Evolutionary conservation across 1,140 invertebrate genomes (phyloP).

Genomic region (Physella acuta): DNA sequence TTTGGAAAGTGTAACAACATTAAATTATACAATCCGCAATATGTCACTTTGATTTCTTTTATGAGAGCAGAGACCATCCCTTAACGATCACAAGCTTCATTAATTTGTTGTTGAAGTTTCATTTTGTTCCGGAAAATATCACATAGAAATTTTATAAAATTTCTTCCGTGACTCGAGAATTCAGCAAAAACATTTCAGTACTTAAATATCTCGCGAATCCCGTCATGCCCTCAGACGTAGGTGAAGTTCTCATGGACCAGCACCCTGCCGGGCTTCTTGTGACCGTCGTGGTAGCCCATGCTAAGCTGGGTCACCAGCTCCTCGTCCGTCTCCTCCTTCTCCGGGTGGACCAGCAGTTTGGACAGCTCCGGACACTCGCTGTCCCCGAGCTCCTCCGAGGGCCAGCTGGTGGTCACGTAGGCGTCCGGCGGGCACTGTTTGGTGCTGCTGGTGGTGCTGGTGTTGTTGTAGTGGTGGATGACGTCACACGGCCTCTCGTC

Average conservation of each 20-base stretch:
- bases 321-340: neutral
- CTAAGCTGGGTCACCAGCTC: neutral
- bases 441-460: neutral
- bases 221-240: constrained; percentile 12
- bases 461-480: neutral
- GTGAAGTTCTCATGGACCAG: constrained; percentile 21
- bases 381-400: neutral
- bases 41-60: no score
- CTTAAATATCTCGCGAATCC: no score
- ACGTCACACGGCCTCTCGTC: neutral
- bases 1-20: no score
- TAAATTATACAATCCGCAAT: no score
- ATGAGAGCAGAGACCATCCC: no score
- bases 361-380: constrained; percentile 6
- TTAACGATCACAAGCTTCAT: no score
- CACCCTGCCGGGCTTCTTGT: neutral
- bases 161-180: no score
- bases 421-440: constrained; percentile 12
- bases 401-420: neutral
- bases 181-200: no score
- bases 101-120: no score
- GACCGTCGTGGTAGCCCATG: neutral
- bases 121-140: no score
- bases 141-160: no score
- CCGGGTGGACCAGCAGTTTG: neutral